phyloP scores from a whole-genome alignment of 2,113 vertebrate genomes.

The Xiphorhynchus elegans region DNA sequence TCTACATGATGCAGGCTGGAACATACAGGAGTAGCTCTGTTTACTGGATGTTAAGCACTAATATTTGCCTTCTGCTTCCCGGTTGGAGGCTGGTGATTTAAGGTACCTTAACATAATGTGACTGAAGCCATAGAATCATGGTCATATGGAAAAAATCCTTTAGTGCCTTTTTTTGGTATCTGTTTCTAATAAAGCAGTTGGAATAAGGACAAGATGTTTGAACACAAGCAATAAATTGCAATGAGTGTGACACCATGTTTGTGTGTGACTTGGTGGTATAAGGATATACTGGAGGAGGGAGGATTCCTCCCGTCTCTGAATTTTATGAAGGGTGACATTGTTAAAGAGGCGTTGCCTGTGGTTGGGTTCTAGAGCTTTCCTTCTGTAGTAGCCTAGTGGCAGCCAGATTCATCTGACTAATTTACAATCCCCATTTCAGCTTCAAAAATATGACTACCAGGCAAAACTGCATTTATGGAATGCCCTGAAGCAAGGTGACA shows the following conservation, averaged over 20 bases:
- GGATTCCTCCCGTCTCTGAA: background rate
- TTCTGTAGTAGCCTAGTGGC: background rate
- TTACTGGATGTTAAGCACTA: constrained; percentile 3
- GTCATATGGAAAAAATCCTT: background rate
- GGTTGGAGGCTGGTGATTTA: background rate
- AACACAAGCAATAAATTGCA: constrained; percentile 35
- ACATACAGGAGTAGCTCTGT: background rate
- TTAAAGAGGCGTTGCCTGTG: background rate
- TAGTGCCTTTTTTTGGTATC: constrained; percentile 28
- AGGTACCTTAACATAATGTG: background rate
- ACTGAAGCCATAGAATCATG: background rate
- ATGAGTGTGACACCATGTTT: background rate
- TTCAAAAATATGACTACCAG: background rate
- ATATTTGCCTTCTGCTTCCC: background rate
- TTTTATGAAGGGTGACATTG: background rate
- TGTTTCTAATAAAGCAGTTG: background rate
- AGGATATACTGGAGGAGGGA: background rate
- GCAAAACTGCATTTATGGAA: background rate
- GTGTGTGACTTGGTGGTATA: background rate
- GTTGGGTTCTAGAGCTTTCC: background rate
- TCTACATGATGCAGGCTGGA: background rate
- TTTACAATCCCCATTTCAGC: background rate
- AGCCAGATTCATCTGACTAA: background rate
- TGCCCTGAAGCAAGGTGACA: background rate
- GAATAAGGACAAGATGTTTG: background rate